These are phyloP conservation scores for Micropoecilia bifurca DNA, from an alignment of 2,797 vertebrate genomes.

Conservation along the genomic window DNA sequence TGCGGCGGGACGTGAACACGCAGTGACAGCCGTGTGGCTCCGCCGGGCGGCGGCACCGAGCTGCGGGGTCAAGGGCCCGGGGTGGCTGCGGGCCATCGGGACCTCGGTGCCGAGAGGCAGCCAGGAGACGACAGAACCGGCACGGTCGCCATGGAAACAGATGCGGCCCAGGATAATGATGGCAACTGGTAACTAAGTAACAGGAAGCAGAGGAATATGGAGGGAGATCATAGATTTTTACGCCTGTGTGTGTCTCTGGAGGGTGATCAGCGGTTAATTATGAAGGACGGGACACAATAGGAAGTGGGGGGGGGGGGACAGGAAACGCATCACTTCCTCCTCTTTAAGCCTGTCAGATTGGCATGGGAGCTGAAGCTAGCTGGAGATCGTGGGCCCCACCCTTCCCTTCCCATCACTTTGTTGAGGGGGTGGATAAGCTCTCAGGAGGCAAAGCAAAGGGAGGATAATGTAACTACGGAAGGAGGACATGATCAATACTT, in stretches of 20 bases:
- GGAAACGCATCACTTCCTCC: conserved; percentile 42
- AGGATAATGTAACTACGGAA: conserved; percentile 4
- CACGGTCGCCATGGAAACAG: conserved; percentile 85
- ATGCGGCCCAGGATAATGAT: conserved; percentile 83
- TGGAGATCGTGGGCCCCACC: conserved; percentile 54
- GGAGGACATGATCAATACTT: not conserved
- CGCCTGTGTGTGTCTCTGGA: conserved; percentile 2
- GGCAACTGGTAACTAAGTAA: conserved; percentile 88
- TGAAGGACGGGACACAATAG: conserved; percentile 52
- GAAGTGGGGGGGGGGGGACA: conserved; percentile 55
- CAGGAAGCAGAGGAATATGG: conserved; percentile 81
- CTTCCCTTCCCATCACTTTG: conserved; percentile 49
- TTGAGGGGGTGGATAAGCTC: conserved; percentile 62
- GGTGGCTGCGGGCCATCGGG: conserved; percentile 75
- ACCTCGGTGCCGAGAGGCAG: conserved; percentile 79
- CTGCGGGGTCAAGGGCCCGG: conserved; percentile 75
- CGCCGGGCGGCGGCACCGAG: conserved; percentile 52
- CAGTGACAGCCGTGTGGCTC: conserved; percentile 77
- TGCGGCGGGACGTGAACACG: conserved; percentile 61
- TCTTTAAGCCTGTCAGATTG: conserved; percentile 45
- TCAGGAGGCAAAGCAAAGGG: conserved; percentile 24
- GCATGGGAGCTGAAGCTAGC: conserved; percentile 64
- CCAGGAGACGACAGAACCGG: conserved; percentile 82
- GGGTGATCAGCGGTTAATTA: conserved; percentile 73
- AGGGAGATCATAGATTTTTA: conserved; percentile 58